Evolutionary conservation across 2,113 vertebrate genomes (phyloP).

Genomic region (Sylvietta virens): DNA sequence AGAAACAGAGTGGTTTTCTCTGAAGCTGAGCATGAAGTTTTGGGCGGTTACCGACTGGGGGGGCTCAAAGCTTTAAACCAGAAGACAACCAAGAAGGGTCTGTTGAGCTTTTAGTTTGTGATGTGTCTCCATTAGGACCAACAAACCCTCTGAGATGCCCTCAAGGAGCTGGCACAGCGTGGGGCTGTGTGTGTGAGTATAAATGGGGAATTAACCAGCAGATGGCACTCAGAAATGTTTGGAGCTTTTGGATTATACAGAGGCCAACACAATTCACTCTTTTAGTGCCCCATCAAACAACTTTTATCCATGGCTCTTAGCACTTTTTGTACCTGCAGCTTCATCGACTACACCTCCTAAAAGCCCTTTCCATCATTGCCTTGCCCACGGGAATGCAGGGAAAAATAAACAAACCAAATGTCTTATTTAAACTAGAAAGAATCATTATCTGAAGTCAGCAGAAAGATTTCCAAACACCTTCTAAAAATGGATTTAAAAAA

Average conservation of each 20-base stretch:
- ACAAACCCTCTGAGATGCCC: background rate
- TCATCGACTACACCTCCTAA: background rate
- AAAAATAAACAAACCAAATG: background rate
- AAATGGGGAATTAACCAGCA: background rate
- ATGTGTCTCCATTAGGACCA: fast-evolving
- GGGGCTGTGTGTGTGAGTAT: background rate
- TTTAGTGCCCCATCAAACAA: background rate
- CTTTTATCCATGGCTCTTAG: background rate
- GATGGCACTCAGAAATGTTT: background rate
- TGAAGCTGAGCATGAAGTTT: background rate
- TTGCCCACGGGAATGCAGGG: background rate
- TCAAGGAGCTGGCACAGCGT: background rate
- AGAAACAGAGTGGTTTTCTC: background rate
- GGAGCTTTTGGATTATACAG: background rate
- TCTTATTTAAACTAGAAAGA: background rate
- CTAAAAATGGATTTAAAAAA: background rate
- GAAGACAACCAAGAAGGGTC: background rate
- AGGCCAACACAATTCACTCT: background rate
- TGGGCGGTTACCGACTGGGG: no score
- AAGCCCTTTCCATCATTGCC: background rate
- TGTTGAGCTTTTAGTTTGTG: background rate
- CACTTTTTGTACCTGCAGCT: background rate
- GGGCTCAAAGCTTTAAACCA: background rate
- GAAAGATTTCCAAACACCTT: background rate
- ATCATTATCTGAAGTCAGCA: background rate